Conservation (phyloP, 2,797 vertebrate species). For the Tokudaia muenninki region DNA sequence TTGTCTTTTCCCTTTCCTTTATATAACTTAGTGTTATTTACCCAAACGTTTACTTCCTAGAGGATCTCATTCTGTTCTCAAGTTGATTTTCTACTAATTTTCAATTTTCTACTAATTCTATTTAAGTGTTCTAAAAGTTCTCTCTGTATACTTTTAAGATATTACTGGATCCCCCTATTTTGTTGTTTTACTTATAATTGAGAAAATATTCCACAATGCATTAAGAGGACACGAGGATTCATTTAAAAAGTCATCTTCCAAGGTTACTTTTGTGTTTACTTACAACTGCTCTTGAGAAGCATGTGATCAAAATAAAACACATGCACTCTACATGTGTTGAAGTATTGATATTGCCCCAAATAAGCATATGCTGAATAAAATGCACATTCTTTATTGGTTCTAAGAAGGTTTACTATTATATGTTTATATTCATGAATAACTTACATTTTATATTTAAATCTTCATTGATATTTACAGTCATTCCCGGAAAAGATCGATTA, state of each 20-base stretch:
- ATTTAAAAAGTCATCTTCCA: background rate
- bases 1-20: slow-evolving; percentile 34
- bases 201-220: background rate
- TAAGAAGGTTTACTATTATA: background rate
- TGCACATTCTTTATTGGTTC: background rate
- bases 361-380: slow-evolving; percentile 21
- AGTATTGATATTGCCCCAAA: background rate
- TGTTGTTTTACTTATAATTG: slow-evolving; percentile 24
- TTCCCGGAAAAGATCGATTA: slow-evolving; percentile 10
- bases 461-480: slow-evolving; percentile 19
- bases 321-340: background rate
- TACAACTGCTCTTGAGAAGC: background rate
- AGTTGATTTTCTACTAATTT: no score
- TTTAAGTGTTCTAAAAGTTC: slow-evolving; percentile 45
- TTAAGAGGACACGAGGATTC: slow-evolving; percentile 23
- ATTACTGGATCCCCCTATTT: background rate
- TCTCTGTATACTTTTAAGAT: background rate
- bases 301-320: background rate
- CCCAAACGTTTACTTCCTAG: slow-evolving; percentile 10
- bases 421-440: slow-evolving; percentile 31
- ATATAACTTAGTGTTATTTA: background rate
- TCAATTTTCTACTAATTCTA: slow-evolving; percentile 44
- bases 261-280: slow-evolving; percentile 1
- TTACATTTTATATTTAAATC: background rate
- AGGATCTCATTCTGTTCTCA: background rate